Conservation (phyloP, 2,797 vertebrate genomes). For the Sciurus vulgaris region DNA sequence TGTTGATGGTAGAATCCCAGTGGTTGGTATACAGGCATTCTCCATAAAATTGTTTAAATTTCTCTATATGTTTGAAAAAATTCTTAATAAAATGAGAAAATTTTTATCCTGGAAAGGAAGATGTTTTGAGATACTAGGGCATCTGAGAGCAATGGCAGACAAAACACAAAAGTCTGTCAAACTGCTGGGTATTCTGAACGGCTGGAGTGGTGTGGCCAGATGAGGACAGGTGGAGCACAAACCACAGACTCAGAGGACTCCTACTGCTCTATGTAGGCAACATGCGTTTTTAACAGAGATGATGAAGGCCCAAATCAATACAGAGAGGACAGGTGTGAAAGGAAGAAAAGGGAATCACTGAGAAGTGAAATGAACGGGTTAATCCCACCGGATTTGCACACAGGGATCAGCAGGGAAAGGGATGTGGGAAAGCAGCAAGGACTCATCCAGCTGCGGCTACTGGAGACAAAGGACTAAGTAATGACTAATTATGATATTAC, state of each 20-base stretch:
- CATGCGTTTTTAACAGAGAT: not conserved
- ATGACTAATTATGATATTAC: not conserved
- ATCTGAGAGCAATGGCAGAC: not conserved
- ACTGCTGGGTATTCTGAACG: not conserved
- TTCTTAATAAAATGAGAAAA: not conserved
- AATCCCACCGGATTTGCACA: not conserved
- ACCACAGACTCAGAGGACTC: not conserved
- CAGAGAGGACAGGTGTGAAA: not conserved
- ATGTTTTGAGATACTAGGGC: not conserved
- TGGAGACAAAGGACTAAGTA: not conserved
- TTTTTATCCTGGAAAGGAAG: not conserved
- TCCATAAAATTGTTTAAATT: not conserved
- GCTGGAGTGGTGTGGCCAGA: not conserved
- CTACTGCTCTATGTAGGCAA: not conserved
- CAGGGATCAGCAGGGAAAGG: not conserved
- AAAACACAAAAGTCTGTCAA: not conserved
- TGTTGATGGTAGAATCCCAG: conserved; percentile 1
- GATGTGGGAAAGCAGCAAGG: not conserved
- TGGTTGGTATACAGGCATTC: not conserved
- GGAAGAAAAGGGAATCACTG: not conserved
- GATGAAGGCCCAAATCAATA: not conserved
- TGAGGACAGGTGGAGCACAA: not conserved
- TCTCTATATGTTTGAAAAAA: not conserved
- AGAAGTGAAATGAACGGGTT: not conserved
- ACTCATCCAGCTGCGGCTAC: not conserved